These are phyloP conservation scores for Mamestra brassicae DNA, from an alignment of 2,888 invertebrate genomes.

Conservation along the genomic window DNA sequence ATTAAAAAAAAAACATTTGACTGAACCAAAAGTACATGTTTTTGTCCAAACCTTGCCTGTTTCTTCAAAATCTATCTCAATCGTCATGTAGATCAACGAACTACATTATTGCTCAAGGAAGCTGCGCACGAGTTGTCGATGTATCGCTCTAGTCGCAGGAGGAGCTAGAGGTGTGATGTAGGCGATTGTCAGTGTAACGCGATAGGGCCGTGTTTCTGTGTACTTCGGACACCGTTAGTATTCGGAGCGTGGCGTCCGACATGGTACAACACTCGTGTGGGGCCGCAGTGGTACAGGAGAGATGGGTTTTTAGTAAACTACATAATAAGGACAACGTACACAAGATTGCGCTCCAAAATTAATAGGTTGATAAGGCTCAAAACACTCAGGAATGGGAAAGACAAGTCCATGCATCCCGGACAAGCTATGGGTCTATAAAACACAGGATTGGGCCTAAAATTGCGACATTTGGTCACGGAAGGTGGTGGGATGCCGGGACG, in stretches of 20 bases:
- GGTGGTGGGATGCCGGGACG: too few relatives aligned
- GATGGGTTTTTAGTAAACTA: not conserved
- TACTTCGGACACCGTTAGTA: constrained; percentile 55
- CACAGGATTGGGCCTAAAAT: too few relatives aligned
- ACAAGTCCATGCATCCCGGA: too few relatives aligned
- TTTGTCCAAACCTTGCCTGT: not conserved
- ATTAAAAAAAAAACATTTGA: too few relatives aligned
- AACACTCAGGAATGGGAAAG: too few relatives aligned
- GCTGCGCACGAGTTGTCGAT: constrained; percentile 41
- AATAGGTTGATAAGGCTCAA: not conserved
- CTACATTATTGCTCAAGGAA: constrained; percentile 42
- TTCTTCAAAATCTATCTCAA: not conserved
- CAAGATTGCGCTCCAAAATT: not conserved
- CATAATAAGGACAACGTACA: not conserved
- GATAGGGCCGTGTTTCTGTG: constrained; percentile 51
- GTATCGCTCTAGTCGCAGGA: constrained; percentile 7
- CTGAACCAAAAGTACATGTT: not conserved
- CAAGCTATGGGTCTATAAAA: too few relatives aligned
- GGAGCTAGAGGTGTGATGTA: constrained; percentile 51
- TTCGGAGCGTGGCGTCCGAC: constrained; percentile 68
- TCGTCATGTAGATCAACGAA: constrained; percentile 14
- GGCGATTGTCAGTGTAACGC: constrained; percentile 59
- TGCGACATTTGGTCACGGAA: too few relatives aligned
- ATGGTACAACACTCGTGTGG: constrained; percentile 52
- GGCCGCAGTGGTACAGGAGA: constrained; percentile 37